Base-by-base conservation (phyloP, 2,888 invertebrate genomes). In the Deilephila porcellus region DNA sequence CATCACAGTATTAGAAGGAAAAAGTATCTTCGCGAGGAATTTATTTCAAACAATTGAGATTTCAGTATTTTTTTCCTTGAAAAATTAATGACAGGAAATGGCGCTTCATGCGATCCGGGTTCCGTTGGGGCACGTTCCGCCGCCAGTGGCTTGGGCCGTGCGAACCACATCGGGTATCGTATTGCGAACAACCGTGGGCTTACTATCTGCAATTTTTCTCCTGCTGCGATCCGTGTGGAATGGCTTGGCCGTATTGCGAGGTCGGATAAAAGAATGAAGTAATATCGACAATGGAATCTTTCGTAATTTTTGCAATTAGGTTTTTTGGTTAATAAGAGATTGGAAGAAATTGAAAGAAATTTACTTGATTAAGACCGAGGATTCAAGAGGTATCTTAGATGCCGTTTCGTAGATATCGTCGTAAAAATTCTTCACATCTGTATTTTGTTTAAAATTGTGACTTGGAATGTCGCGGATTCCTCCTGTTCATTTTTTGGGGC, bases 41-140 rank as follows among this genome's bases (percentile, higher is more conserved):
- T 67, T 67, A 67, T 67, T 67, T 67, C 67, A 71, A 71, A 70
- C 62, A 73, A 62, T 53, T 60, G 59, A 60, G 62, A 45, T 59
- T 62, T 71, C 63, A 63, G 34, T 62, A 62, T 70, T 60, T 71
- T 70, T 71, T 60, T 60, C 70, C 62, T 53, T 63, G 63, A 73
- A 73, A 73, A 71, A 71, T 73, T 73, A 63, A 73, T 71, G 70
- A n/a, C 71, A 56, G 73, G 71, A 73, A 73, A 71, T 71, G 71
- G 70, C 60, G 52, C n/a, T 72, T 71, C 73, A 63, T 71, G 71
- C 71, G 63, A 63, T 63, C 71, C 63, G 62, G 62, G 37, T 53
- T 63, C 70, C 63, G 62, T 63, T 56, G 19, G 64, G 62, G 37
- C 25, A 56, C 71, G 71, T 45, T 60, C 34, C 59, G 59, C 11